phyloP scores from a whole-genome alignment of 2,888 invertebrate species.

The Aporophyla nigra region DNA sequence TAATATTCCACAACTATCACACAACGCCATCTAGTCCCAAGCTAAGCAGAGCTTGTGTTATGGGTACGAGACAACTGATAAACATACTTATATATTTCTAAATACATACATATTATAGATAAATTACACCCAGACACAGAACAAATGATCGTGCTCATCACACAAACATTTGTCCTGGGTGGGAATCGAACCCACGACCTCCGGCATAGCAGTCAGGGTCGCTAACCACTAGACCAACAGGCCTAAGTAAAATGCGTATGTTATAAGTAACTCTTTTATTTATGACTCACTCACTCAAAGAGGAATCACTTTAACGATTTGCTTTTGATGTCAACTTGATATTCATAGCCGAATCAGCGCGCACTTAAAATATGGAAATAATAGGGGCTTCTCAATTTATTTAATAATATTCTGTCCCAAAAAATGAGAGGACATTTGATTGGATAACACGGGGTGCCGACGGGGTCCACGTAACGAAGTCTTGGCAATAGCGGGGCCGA shows the following conservation, averaged over 20 bases:
- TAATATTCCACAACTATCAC: too few relatives aligned
- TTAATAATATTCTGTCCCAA: conserved; percentile 55
- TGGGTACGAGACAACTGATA: too few relatives aligned
- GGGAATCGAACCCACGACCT: too few relatives aligned
- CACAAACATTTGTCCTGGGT: too few relatives aligned
- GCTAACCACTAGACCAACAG: too few relatives aligned
- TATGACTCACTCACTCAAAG: neutral
- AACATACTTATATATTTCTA: too few relatives aligned
- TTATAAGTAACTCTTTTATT: conserved; percentile 8
- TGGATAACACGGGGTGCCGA: conserved; percentile 54
- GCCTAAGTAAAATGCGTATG: neutral
- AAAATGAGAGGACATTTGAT: conserved; percentile 59
- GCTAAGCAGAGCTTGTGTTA: too few relatives aligned
- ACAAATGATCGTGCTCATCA: too few relatives aligned
- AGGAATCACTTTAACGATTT: conserved; percentile 28
- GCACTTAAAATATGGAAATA: conserved; percentile 59
- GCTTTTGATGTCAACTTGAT: conserved; percentile 54
- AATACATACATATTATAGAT: too few relatives aligned
- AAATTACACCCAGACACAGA: too few relatives aligned
- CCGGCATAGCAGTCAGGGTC: too few relatives aligned
- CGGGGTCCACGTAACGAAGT: conserved; percentile 51
- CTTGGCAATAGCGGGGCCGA: conserved; percentile 52
- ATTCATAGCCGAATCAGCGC: conserved; percentile 57
- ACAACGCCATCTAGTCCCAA: too few relatives aligned
- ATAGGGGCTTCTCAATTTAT: conserved; percentile 56